These are phyloP conservation scores for Cotesia congregata DNA, from an alignment of 2,888 invertebrate species.

Conservation along the genomic window DNA sequence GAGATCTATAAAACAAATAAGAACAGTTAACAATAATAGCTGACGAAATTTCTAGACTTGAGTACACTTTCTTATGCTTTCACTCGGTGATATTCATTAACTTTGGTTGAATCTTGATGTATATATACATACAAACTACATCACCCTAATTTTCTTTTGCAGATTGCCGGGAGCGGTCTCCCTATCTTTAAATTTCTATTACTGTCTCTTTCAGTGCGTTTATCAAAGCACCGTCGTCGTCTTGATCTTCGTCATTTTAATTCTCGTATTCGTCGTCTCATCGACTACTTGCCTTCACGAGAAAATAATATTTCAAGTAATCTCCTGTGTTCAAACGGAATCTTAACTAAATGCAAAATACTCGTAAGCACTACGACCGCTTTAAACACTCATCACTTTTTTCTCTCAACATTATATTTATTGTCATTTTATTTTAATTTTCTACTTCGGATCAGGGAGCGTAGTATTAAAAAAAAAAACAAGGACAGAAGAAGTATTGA, in stretches of 20 bases:
- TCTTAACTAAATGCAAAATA: constrained; percentile 59
- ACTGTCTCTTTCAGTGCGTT: constrained; percentile 17
- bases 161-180: constrained; percentile 7
- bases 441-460: neutral
- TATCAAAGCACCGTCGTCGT: constrained; percentile 25
- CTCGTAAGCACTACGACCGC: constrained; percentile 31
- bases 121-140: constrained; percentile 23
- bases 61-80: neutral
- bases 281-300: constrained; percentile 28
- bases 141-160: constrained; percentile 19
- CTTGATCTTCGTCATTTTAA: neutral
- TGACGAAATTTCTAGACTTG: too few relatives aligned
- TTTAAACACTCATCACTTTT: constrained; percentile 17
- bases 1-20: too few relatives aligned
- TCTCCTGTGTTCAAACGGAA: constrained; percentile 60
- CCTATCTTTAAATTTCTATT: constrained; percentile 30
- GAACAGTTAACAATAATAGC: too few relatives aligned
- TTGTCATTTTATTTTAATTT: constrained; percentile 1
- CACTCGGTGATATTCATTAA: neutral
- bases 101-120: constrained; percentile 6
- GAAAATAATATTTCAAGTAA: constrained; percentile 62
- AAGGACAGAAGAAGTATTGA: neutral
- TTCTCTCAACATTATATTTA: neutral
- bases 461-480: neutral
- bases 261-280: constrained; percentile 1